Evolutionary conservation across 37 sponge, comb jelly and placozoan species (phyloP).

Genomic region (Bolinopsis microptera): DNA sequence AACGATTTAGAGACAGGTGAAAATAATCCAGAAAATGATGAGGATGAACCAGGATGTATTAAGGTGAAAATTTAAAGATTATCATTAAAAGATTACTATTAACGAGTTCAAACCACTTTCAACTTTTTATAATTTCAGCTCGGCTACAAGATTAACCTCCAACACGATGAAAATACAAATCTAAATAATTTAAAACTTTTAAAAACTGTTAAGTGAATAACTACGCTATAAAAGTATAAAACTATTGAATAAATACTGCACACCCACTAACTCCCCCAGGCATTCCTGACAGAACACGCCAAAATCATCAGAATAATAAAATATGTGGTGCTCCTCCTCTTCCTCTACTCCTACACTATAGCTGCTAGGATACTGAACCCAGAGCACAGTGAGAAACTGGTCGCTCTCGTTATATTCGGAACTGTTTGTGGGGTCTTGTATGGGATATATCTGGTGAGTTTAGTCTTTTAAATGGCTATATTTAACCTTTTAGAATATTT

Average conservation of each 20-base stretch:
- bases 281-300: not conserved
- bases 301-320: not conserved
- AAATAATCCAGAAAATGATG: not conserved
- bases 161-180: too few species aligned
- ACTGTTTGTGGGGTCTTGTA: conserved; percentile 20
- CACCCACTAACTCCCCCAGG: too few species aligned
- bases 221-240: too few species aligned
- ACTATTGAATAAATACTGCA: too few species aligned
- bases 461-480: too few species aligned
- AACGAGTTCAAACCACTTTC: too few species aligned
- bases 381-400: not conserved
- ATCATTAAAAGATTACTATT: not conserved
- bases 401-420: conserved; percentile 13
- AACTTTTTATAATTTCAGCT: too few species aligned
- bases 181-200: not conserved
- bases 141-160: too few species aligned
- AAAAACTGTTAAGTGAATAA: too few species aligned
- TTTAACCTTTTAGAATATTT: too few species aligned
- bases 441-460: conserved; percentile 2
- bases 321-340: not conserved
- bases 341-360: conserved; percentile 54
- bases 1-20: not conserved
- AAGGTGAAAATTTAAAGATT: not conserved
- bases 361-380: conserved; percentile 47
- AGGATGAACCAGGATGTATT: not conserved